Evolutionary conservation across 30 jellyfish, hydroid and myxozoan genomes (phyloP).

Genomic region (Chrysaora quinquecirrha): DNA sequence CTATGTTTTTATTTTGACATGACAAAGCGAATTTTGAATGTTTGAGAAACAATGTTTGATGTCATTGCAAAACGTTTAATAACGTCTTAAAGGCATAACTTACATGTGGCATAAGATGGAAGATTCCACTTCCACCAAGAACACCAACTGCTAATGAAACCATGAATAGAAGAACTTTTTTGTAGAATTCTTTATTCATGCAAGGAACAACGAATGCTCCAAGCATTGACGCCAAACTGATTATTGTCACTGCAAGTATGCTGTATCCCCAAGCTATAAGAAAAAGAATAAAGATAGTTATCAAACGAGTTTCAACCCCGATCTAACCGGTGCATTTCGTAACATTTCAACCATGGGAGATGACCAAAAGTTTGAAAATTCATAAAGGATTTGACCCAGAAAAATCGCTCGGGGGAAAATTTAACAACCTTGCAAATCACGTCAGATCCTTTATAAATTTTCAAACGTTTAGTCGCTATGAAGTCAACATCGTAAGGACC

Average conservation of each 20-base stretch:
- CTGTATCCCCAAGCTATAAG: constrained; percentile 74
- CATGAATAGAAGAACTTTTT: constrained; percentile 59
- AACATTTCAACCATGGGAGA: background rate
- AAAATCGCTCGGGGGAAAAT: background rate
- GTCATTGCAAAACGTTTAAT: too few species aligned
- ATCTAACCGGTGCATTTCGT: too few species aligned
- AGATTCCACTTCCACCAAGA: constrained; percentile 73
- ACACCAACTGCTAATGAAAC: constrained; percentile 83
- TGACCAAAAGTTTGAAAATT: too few species aligned
- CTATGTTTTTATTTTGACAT: too few species aligned
- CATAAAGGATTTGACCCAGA: too few species aligned
- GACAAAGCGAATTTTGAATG: too few species aligned
- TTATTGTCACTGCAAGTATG: constrained; percentile 56
- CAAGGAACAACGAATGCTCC: constrained; percentile 75
- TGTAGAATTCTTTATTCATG: constrained; percentile 63
- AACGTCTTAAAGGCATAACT: too few species aligned
- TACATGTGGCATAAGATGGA: constrained; percentile 76
- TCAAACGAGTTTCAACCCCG: background rate
- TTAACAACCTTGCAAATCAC: background rate
- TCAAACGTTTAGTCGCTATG: too few species aligned
- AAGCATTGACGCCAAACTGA: constrained; percentile 71
- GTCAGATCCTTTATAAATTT: too few species aligned
- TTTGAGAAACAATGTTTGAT: too few species aligned
- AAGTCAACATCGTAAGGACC: too few species aligned
- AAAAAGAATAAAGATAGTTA: background rate